Conservation (phyloP, 2,888 invertebrate species). For the Andrena bicolor region DNA sequence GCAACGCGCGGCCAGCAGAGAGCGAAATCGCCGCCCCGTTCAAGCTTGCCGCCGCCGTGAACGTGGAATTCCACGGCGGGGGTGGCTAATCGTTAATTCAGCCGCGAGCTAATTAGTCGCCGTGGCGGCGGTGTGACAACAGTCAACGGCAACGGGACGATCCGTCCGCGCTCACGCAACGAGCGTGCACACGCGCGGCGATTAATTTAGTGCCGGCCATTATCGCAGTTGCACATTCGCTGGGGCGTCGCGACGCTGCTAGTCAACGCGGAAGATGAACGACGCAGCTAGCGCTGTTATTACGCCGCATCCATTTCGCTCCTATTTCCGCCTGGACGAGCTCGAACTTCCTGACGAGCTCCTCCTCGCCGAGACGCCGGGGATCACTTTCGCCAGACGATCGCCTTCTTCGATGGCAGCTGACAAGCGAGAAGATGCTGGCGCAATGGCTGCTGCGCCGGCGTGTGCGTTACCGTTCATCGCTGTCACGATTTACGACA, state of each 20-base stretch:
- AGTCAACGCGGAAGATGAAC: constrained; percentile 76
- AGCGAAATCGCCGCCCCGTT: constrained; percentile 33
- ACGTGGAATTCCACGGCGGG: constrained; percentile 37
- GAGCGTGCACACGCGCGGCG: constrained; percentile 46
- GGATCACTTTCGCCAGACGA: constrained; percentile 9
- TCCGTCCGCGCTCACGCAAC: constrained; percentile 51
- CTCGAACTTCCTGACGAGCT: constrained; percentile 49
- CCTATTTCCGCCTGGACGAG: constrained; percentile 65
- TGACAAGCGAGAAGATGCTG: not conserved
- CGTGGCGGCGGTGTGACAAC: constrained; percentile 57
- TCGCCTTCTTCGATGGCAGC: constrained; percentile 25
- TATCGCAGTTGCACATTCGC: constrained; percentile 76
- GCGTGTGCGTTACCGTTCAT: no score
- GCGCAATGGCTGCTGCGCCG: not conserved
- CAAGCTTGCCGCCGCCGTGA: constrained; percentile 22
- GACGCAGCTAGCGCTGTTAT: constrained; percentile 70
- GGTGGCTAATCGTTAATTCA: constrained; percentile 61
- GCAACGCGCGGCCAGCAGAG: constrained; percentile 14
- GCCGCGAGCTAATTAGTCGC: constrained; percentile 59
- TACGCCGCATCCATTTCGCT: constrained; percentile 73
- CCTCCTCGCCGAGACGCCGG: constrained; percentile 5
- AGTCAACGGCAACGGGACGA: constrained; percentile 40
- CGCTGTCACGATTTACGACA: no score
- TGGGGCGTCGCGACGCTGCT: constrained; percentile 55
- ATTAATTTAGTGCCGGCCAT: constrained; percentile 78